phyloP scores from a whole-genome alignment of 1,140 invertebrate genomes.

The Neodiprion lecontei region DNA sequence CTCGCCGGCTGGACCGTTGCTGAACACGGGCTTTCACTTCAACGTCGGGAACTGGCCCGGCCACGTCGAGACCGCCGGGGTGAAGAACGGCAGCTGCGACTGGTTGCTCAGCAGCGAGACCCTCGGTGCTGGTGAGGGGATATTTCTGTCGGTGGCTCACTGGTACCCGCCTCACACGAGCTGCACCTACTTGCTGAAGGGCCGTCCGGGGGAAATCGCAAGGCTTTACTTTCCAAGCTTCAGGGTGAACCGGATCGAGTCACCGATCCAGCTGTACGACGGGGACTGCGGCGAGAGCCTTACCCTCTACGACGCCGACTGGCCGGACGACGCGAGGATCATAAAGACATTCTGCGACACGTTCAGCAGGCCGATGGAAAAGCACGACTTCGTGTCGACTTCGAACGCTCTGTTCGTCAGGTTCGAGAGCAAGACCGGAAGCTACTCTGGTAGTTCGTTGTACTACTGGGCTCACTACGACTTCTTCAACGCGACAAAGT shows the following conservation, averaged over 20 bases:
- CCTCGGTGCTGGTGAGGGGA: constrained; percentile 79
- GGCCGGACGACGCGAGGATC: constrained; percentile 84
- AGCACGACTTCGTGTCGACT: constrained; percentile 88
- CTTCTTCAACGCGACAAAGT: constrained; percentile 88
- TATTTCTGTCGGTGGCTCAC: constrained; percentile 88
- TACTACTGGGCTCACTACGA: constrained; percentile 94
- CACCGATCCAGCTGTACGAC: constrained; percentile 83
- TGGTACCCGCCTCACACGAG: constrained; percentile 92
- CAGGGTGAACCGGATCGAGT: constrained; percentile 86
- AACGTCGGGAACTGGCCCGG: constrained; percentile 93
- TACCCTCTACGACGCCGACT: constrained; percentile 84
- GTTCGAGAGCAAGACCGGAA: constrained; percentile 90
- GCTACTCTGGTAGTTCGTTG: constrained; percentile 84
- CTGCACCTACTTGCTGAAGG: constrained; percentile 88
- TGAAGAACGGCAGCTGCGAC: constrained; percentile 84
- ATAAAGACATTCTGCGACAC: constrained; percentile 94
- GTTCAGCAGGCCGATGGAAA: constrained; percentile 89
- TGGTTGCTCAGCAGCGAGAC: constrained; percentile 85
- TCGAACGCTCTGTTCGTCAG: constrained; percentile 84
- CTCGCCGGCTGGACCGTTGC: constrained; percentile 84
- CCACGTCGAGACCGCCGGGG: constrained; percentile 85
- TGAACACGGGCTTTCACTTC: constrained; percentile 92
- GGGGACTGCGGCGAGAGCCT: constrained; percentile 89
- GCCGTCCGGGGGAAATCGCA: constrained; percentile 82
- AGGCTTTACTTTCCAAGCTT: constrained; percentile 89